Evolutionary conservation across 1,140 invertebrate species (phyloP).

Genomic region (Acyrthosiphon pisum): DNA sequence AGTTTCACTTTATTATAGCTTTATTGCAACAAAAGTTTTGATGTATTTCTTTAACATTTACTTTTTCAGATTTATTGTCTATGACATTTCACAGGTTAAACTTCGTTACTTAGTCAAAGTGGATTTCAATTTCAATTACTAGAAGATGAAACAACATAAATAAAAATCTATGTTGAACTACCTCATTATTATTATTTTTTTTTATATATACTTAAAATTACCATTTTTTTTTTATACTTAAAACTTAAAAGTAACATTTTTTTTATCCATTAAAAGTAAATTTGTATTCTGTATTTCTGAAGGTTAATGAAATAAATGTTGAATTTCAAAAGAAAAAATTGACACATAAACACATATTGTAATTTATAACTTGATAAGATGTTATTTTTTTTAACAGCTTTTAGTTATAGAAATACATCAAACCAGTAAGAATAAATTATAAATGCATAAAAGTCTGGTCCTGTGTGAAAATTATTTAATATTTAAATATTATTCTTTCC

Average conservation of each 20-base stretch:
- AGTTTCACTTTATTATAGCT: neutral
- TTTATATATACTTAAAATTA: neutral
- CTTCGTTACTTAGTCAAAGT: constrained; percentile 79
- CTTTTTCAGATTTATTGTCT: constrained; percentile 80
- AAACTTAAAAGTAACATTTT: neutral
- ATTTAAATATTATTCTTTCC: too few species aligned
- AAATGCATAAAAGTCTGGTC: too few species aligned
- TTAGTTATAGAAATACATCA: too few species aligned
- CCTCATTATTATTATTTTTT: neutral
- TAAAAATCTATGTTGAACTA: neutral
- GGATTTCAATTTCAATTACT: constrained; percentile 73
- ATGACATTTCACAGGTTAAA: constrained; percentile 88
- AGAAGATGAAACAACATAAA: neutral
- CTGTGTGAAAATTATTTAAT: too few species aligned
- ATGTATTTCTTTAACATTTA: constrained; percentile 29
- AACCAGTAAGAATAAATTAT: too few species aligned
- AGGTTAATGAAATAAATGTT: too few species aligned
- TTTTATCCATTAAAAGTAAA: too few species aligned
- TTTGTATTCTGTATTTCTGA: too few species aligned
- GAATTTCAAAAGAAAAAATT: too few species aligned
- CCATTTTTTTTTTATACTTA: neutral
- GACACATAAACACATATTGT: too few species aligned
- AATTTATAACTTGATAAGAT: too few species aligned
- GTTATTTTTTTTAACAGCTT: too few species aligned
- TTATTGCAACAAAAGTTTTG: neutral